Evolutionary conservation across 2,113 vertebrate genomes (phyloP).

Genomic region (Riparia riparia): DNA sequence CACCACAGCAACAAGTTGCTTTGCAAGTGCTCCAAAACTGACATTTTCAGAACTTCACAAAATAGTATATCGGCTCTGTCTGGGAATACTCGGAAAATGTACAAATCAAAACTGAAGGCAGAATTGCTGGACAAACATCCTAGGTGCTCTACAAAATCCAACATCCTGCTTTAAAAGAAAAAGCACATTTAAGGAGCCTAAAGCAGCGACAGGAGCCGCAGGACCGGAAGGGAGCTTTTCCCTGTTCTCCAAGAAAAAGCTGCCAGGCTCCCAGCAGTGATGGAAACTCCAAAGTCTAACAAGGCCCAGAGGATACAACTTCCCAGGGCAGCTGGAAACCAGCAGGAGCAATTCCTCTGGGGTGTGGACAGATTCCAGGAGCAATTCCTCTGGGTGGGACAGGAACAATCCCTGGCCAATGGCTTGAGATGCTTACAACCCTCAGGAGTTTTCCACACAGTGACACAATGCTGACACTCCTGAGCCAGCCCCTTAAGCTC

Average conservation of each 20-base stretch:
- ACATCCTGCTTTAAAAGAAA: background rate
- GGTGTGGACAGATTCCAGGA: too few relatives aligned
- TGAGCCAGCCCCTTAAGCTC: background rate
- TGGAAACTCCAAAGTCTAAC: background rate
- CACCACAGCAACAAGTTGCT: background rate
- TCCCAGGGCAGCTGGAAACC: background rate
- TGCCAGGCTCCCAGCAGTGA: background rate
- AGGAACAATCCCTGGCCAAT: background rate
- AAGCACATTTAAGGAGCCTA: background rate
- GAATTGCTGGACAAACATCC: background rate
- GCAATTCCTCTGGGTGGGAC: background rate
- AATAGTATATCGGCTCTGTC: fast-evolving
- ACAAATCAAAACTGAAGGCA: background rate
- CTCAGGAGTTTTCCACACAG: background rate
- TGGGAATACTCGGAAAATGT: background rate
- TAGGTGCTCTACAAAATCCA: background rate
- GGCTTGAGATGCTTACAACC: background rate
- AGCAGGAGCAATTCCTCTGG: background rate
- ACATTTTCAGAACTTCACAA: background rate
- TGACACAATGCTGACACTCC: background rate
- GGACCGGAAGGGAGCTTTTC: background rate
- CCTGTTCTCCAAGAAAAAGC: background rate
- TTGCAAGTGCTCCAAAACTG: background rate
- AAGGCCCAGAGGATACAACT: background rate
- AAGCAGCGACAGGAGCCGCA: background rate